Conservation (phyloP, 2,888 invertebrate species). For the Spatulosminthurus flaviceps region DNA sequence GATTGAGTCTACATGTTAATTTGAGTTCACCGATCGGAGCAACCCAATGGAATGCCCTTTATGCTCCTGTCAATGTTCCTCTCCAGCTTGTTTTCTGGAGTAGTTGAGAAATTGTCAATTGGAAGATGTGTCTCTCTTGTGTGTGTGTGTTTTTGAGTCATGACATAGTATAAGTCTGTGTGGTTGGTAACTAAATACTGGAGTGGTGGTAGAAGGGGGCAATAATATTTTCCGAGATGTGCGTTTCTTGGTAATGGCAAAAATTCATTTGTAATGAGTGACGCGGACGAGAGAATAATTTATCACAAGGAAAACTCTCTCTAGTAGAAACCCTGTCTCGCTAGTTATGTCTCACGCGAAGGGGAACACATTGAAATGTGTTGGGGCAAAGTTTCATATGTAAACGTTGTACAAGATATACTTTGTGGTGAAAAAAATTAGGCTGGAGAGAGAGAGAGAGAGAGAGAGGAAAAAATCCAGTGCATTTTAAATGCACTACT, state of each 20-base stretch:
- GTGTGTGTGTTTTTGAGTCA: slow-evolving; percentile 10
- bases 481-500: slow-evolving; percentile 16
- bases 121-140: background rate
- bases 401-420: background rate
- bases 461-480: too few relatives aligned
- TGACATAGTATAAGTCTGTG: background rate
- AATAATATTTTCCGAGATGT: slow-evolving; percentile 35
- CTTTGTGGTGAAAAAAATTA: background rate
- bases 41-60: slow-evolving; percentile 32
- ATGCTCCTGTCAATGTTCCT: slow-evolving; percentile 20
- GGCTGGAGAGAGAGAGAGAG: too few relatives aligned
- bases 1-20: slow-evolving; percentile 32
- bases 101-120: too few relatives aligned
- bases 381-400: too few relatives aligned
- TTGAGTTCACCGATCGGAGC: slow-evolving; percentile 40
- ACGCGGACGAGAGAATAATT: slow-evolving; percentile 63
- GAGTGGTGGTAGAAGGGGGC: slow-evolving; percentile 50
- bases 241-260: slow-evolving; percentile 56
- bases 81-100: background rate
- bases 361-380: too few relatives aligned
- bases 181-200: slow-evolving; percentile 55
- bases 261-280: slow-evolving; percentile 64
- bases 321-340: background rate
- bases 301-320: slow-evolving; percentile 53
- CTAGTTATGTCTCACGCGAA: too few relatives aligned